These are phyloP conservation scores for Endomychus coccineus DNA, from an alignment of 2,888 invertebrate genomes.

Conservation along the genomic window DNA sequence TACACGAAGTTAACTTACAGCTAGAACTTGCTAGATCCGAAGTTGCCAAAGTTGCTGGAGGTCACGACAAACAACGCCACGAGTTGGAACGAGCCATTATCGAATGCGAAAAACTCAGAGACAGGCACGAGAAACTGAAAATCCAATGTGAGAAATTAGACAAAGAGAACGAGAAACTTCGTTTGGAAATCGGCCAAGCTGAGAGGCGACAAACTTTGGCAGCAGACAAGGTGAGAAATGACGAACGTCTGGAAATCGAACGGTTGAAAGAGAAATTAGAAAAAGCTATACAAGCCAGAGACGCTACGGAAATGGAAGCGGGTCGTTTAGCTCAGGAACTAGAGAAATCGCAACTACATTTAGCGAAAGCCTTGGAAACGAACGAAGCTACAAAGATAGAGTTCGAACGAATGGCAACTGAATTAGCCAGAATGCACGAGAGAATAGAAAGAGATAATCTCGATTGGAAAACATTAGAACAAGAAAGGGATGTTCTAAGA, in stretches of 20 bases:
- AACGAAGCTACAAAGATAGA: conserved; percentile 78
- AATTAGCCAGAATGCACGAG: conserved; percentile 74
- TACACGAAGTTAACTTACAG: conserved; percentile 75
- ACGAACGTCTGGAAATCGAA: conserved; percentile 73
- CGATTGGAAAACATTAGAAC: conserved; percentile 63
- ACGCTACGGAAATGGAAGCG: conserved; percentile 79
- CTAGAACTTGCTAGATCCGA: conserved; percentile 73
- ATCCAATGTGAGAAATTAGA: conserved; percentile 62
- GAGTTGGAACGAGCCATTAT: conserved; percentile 80
- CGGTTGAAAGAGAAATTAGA: conserved; percentile 79
- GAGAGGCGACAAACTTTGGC: conserved; percentile 55
- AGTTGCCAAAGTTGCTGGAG: conserved; percentile 62
- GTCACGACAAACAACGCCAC: conserved; percentile 71
- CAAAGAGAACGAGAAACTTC: conserved; percentile 70
- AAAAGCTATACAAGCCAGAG: conserved; percentile 73
- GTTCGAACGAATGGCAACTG: conserved; percentile 76
- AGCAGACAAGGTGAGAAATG: conserved; percentile 57
- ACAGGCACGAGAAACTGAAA: conserved; percentile 79
- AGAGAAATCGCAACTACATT: conserved; percentile 77
- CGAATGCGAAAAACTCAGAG: conserved; percentile 82
- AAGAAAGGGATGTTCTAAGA: conserved; percentile 65
- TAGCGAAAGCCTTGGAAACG: conserved; percentile 76
- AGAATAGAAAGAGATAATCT: conserved; percentile 65
- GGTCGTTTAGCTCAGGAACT: conserved; percentile 76
- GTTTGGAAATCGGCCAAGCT: conserved; percentile 58